Evolutionary conservation across 92 coral and sea anemone genomes (phyloP).

Genomic region (Porites lobata): DNA sequence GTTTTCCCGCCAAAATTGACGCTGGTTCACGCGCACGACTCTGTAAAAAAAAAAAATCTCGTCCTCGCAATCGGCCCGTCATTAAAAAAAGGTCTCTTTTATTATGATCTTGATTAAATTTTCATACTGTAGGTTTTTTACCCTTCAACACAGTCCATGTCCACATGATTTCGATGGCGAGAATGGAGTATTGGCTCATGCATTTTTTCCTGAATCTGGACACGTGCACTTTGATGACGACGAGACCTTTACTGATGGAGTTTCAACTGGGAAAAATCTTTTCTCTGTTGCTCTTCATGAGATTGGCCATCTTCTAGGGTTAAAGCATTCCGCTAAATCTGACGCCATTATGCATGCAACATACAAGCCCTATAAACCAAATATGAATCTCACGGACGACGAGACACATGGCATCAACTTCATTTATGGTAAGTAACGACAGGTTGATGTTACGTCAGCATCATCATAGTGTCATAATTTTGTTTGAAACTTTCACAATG

Average conservation of each 20-base stretch:
- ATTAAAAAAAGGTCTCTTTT: too few species aligned
- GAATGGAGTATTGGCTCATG: constrained; percentile 66
- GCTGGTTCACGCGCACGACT: too few species aligned
- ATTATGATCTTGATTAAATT: not conserved
- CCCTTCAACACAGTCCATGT: constrained; percentile 51
- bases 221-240: constrained; percentile 81
- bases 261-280: constrained; percentile 66
- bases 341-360: constrained; percentile 75
- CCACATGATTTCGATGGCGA: constrained; percentile 51
- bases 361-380: constrained; percentile 67
- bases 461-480: too few species aligned
- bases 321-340: constrained; percentile 62
- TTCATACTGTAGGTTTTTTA: constrained; percentile 52
- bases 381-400: constrained; percentile 73
- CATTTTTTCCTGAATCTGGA: constrained; percentile 73
- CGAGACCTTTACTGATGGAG: constrained; percentile 73
- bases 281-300: constrained; percentile 89
- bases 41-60: too few species aligned
- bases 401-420: constrained; percentile 74
- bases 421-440: constrained; percentile 73
- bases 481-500: too few species aligned
- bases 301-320: constrained; percentile 91
- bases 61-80: too few species aligned
- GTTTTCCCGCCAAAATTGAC: too few species aligned
- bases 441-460: too few species aligned